phyloP scores from a whole-genome alignment of 2,888 invertebrate genomes.

The Crioceris asparagi region DNA sequence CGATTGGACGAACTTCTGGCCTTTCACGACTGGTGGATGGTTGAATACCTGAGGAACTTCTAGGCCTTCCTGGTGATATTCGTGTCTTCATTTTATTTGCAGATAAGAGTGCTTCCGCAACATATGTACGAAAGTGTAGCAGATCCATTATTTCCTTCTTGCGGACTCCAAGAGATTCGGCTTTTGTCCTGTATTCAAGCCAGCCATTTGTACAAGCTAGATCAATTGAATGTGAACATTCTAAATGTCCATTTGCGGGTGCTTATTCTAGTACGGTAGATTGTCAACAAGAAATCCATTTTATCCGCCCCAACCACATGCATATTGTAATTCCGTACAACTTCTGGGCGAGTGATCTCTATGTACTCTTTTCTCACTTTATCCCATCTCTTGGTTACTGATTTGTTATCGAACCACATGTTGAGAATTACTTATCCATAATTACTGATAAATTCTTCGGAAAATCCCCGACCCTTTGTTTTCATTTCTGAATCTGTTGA shows the following conservation, averaged over 20 bases:
- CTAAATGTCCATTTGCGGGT: conserved; percentile 7
- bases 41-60: not conserved
- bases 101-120: conserved; percentile 5
- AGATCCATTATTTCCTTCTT: conserved; percentile 6
- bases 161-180: conserved; percentile 1
- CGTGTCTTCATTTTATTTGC: not conserved
- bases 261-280: conserved; percentile 1
- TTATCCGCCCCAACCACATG: not conserved
- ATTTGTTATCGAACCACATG: conserved; percentile 8
- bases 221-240: conserved; percentile 8
- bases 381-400: not conserved
- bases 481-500: conserved; percentile 11
- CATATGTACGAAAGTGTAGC: conserved; percentile 7
- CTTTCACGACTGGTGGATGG: not conserved
- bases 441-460: conserved; percentile 15
- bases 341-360: conserved; percentile 4
- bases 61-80: not conserved
- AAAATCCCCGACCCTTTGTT: conserved; percentile 13
- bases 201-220: conserved; percentile 5
- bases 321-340: conserved; percentile 3
- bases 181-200: conserved; percentile 8
- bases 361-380: conserved; percentile 1
- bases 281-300: too few species aligned
- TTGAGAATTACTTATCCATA: conserved; percentile 13
- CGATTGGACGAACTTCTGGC: not conserved